phyloP scores from a whole-genome alignment of 2,797 vertebrate species.

The Oreochromis mossambicus region DNA sequence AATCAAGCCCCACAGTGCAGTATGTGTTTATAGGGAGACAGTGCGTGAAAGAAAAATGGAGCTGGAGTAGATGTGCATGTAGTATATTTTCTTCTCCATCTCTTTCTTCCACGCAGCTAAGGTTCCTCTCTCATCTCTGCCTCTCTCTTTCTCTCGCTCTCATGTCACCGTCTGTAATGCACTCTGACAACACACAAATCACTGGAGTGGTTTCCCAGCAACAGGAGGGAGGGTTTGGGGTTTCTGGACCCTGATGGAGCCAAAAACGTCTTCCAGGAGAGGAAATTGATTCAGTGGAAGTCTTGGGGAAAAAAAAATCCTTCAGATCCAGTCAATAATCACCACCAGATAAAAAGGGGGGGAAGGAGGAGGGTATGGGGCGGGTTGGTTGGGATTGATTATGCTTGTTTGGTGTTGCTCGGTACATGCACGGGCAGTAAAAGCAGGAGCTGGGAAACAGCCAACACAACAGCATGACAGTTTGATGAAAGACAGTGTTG shows the following conservation, averaged over 20 bases:
- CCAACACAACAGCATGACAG: slow-evolving; percentile 11
- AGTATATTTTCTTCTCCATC: slow-evolving; percentile 13
- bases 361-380: background rate
- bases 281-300: slow-evolving; percentile 63
- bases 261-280: slow-evolving; percentile 51
- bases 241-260: slow-evolving; percentile 49
- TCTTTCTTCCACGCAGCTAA: background rate
- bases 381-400: background rate
- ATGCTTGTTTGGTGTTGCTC: background rate
- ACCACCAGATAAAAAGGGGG: slow-evolving; percentile 5
- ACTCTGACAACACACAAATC: slow-evolving; percentile 68
- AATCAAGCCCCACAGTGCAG: slow-evolving; percentile 22
- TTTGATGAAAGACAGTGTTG: slow-evolving; percentile 24
- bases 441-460: slow-evolving; percentile 1
- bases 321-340: slow-evolving; percentile 56
- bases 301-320: slow-evolving; percentile 30
- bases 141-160: background rate
- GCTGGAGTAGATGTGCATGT: slow-evolving; percentile 10
- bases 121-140: background rate
- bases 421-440: background rate
- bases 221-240: slow-evolving; percentile 53
- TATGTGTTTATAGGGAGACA: background rate
- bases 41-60: background rate
- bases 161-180: slow-evolving; percentile 57
- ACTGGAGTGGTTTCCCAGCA: slow-evolving; percentile 69